Percentiles rank a stretch among this genome's conserved stretches.
Evolutionary conservation across 2,888 invertebrate genomes (phyloP).

Genomic region (Gryllus longicercus): DNA sequence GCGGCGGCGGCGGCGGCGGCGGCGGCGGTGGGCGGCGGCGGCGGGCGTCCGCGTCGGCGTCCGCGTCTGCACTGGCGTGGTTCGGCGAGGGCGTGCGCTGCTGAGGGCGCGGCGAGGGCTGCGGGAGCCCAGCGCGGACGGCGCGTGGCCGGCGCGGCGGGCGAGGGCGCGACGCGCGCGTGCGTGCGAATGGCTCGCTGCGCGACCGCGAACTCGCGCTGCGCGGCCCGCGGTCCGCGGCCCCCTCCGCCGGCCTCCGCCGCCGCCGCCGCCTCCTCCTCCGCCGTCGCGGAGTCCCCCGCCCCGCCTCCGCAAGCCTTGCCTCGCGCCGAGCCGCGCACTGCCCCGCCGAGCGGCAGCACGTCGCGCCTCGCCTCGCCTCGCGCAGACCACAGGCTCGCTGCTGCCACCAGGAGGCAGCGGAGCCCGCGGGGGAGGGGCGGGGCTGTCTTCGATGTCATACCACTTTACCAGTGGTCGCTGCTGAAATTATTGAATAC

Average conservation of each 20-base stretch:
- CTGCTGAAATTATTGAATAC: too few relatives aligned
- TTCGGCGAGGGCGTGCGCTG: background rate
- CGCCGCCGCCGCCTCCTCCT: background rate
- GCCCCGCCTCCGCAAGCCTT: background rate
- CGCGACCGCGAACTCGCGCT: slow-evolving; percentile 10
- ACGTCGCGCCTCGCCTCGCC: background rate
- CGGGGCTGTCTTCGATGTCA: too few relatives aligned
- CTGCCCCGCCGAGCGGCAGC: background rate
- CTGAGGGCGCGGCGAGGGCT: background rate
- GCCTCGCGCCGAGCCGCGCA: background rate
- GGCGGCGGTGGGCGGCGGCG: background rate
- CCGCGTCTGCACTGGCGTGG: background rate
- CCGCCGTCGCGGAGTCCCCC: background rate
- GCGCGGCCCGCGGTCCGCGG: background rate
- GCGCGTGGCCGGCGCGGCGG: background rate
- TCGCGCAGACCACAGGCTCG: background rate
- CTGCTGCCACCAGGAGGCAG: too few relatives aligned
- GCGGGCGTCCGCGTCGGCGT: background rate
- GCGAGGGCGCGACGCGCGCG: background rate
- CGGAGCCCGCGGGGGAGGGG: too few relatives aligned
- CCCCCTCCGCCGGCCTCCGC: background rate
- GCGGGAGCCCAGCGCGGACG: background rate
- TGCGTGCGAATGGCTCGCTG: slow-evolving; percentile 17
- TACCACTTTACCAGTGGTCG: too few relatives aligned
- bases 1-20: too few relatives aligned